Evolutionary conservation across 2,113 vertebrate species (phyloP).

Genomic region (Scalopus aquaticus): DNA sequence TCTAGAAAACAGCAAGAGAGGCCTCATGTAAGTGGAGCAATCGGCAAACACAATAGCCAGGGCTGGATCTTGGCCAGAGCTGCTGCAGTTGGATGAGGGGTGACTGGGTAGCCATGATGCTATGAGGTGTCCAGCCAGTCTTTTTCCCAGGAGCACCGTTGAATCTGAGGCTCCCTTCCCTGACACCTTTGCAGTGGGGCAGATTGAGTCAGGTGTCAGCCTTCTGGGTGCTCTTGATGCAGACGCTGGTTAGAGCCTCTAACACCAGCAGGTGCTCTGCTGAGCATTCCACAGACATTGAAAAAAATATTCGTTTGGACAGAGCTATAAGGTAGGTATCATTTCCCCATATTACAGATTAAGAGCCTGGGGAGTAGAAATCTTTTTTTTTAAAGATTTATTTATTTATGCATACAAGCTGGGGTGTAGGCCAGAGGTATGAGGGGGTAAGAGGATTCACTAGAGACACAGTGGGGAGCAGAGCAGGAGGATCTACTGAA

Average conservation of each 20-base stretch:
- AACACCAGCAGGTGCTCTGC: neutral
- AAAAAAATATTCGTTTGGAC: neutral
- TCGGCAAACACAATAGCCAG: neutral
- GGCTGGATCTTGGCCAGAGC: neutral
- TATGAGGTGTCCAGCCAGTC: neutral
- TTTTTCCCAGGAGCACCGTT: neutral
- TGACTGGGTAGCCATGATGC: fast-evolving
- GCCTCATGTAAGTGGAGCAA: neutral
- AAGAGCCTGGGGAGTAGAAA: neutral
- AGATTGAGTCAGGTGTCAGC: neutral
- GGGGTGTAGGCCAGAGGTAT: too few relatives aligned
- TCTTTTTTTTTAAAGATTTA: too few relatives aligned
- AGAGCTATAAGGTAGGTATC: neutral
- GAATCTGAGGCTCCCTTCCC: neutral
- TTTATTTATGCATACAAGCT: too few relatives aligned
- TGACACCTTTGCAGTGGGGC: neutral
- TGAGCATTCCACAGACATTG: neutral
- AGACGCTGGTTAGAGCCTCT: neutral
- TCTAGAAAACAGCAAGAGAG: neutral
- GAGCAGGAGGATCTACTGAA: too few relatives aligned
- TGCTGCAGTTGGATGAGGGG: neutral
- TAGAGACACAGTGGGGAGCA: too few relatives aligned
- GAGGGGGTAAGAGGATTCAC: too few relatives aligned
- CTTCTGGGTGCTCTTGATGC: neutral
- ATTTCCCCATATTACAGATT: neutral